phyloP scores from a whole-genome alignment of 2,113 vertebrate genomes.

The Leucoraja erinaceus region DNA sequence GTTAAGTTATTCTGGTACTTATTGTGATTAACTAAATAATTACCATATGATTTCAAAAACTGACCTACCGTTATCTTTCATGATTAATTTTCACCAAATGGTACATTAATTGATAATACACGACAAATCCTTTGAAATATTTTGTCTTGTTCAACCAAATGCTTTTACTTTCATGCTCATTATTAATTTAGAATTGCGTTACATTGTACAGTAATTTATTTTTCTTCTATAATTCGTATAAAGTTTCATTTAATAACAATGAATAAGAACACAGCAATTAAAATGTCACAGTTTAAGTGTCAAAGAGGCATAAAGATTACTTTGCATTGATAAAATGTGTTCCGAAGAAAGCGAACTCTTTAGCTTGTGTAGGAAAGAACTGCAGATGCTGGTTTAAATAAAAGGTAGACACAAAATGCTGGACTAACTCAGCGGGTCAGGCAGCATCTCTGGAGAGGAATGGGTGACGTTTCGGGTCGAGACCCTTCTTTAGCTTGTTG shows the following conservation, averaged over 20 bases:
- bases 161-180: neutral
- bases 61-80: neutral
- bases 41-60: conserved; percentile 6
- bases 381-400: no score
- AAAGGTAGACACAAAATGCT: no score
- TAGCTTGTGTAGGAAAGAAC: neutral
- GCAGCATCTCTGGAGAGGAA: no score
- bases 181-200: neutral
- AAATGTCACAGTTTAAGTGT: neutral
- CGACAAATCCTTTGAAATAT: neutral
- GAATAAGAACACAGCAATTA: neutral
- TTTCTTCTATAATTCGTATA: neutral
- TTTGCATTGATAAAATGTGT: neutral
- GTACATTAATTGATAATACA: neutral
- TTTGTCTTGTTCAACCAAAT: neutral
- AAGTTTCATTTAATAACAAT: neutral
- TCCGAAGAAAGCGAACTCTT: neutral
- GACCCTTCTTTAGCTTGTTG: no score
- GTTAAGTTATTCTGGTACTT: neutral
- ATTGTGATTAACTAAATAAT: conserved; percentile 10
- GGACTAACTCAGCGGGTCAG: no score
- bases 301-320: neutral
- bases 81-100: neutral
- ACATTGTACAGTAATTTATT: neutral
- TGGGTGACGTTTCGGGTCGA: no score